These are phyloP conservation scores for Coregonus clupeaformis DNA, from an alignment of 2,113 vertebrate species.

Conservation along the genomic window DNA sequence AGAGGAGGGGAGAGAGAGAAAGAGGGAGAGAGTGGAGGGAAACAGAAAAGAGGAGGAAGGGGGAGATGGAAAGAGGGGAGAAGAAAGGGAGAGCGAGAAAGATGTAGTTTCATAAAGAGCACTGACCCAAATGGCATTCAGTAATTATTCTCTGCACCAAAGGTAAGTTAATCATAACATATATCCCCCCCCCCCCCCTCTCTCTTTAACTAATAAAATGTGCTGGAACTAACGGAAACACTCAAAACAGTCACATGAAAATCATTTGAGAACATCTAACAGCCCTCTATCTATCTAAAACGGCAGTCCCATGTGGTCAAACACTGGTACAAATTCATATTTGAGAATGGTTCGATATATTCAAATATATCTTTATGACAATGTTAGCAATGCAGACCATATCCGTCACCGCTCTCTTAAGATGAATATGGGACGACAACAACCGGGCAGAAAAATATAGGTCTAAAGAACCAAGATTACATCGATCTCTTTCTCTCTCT, in stretches of 20 bases:
- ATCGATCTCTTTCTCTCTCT: slow-evolving; percentile 56
- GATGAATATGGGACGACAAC: slow-evolving; percentile 59
- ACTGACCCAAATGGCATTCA: slow-evolving; percentile 74
- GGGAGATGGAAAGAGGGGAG: too few species aligned
- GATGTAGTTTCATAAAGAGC: slow-evolving; percentile 73
- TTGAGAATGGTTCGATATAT: slow-evolving; percentile 50
- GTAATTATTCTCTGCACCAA: slow-evolving; percentile 67
- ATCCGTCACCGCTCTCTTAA: slow-evolving; percentile 60
- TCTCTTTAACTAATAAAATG: slow-evolving; percentile 29
- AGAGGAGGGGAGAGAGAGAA: too few species aligned
- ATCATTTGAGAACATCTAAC: too few species aligned
- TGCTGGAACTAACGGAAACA: too few species aligned
- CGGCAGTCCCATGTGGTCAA: not conserved
- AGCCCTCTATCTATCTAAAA: too few species aligned
- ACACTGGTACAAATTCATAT: slow-evolving; percentile 1
- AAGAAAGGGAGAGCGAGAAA: slow-evolving; percentile 13
- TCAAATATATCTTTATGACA: slow-evolving; percentile 62
- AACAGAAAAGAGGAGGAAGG: not conserved
- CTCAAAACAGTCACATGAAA: too few species aligned
- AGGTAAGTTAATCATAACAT: slow-evolving; percentile 68
- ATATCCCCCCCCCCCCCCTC: slow-evolving; percentile 26
- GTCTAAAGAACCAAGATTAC: slow-evolving; percentile 52
- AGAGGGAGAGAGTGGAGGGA: slow-evolving; percentile 33
- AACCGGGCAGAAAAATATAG: slow-evolving; percentile 63
- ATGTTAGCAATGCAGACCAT: slow-evolving; percentile 59